A percentile compares a stretch with the other conserved stretches of the same genome.
phyloP scores from a whole-genome alignment of 2,113 vertebrate genomes.

The human region GRCh38 chr1:189775001-189775500 shows the following conservation, averaged over 20 bases:
- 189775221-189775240: background rate
- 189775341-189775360: background rate
- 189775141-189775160: background rate
- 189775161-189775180: background rate
- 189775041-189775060: background rate
- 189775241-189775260: background rate
- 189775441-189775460: background rate
- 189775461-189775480: background rate
- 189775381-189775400: background rate
- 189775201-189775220: background rate
- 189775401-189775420: background rate
- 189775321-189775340: background rate
- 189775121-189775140: background rate
- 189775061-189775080: background rate
- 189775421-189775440: background rate
- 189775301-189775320: background rate
- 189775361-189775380: too few species aligned
- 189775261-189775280: background rate
- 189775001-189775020: background rate
- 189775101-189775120: background rate
- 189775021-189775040: background rate
- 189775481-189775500: background rate
- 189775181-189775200: background rate
- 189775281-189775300: accelerated
- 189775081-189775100: background rate